Conservation (phyloP, 1,140 invertebrate genomes). For the Nilaparvata lugens region DNA sequence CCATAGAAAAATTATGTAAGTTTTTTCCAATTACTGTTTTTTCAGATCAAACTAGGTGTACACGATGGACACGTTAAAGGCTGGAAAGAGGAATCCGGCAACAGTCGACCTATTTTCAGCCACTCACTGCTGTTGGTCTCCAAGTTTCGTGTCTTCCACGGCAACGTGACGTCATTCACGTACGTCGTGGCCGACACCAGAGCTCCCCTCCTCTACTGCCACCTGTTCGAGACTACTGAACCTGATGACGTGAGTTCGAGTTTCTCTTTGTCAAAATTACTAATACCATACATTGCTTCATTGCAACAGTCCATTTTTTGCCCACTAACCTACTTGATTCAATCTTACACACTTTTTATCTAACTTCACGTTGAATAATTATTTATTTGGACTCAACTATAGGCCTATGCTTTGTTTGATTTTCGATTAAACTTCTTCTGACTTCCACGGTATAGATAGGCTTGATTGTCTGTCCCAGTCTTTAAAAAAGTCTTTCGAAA, state of each 20-base stretch:
- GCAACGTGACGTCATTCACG: slow-evolving; percentile 43
- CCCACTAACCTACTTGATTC: too few species aligned
- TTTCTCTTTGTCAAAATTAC: too few species aligned
- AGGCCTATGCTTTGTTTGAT: too few species aligned
- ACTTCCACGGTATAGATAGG: too few species aligned
- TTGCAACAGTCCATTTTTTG: too few species aligned
- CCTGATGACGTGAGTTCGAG: slow-evolving; percentile 50
- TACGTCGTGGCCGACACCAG: slow-evolving; percentile 52
- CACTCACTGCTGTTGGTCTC: slow-evolving; percentile 50
- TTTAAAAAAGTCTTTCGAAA: too few species aligned
- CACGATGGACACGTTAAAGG: slow-evolving; percentile 50
- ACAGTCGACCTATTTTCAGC: slow-evolving; percentile 40
- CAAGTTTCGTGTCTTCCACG: slow-evolving; percentile 43
- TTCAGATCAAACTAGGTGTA: slow-evolving; percentile 51
- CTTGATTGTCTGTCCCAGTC: too few species aligned
- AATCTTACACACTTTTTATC: too few species aligned
- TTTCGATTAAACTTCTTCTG: too few species aligned
- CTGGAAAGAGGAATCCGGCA: slow-evolving; percentile 40
- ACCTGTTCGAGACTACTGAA: slow-evolving; percentile 50
- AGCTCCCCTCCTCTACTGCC: slow-evolving; percentile 51
- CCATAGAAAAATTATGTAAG: background rate
- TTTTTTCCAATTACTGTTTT: slow-evolving; percentile 29
- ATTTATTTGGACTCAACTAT: too few species aligned
- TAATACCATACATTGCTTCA: too few species aligned
- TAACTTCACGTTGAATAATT: too few species aligned